Base-by-base conservation (phyloP, 1,140 invertebrate genomes). In the Psix sp. region DNA sequence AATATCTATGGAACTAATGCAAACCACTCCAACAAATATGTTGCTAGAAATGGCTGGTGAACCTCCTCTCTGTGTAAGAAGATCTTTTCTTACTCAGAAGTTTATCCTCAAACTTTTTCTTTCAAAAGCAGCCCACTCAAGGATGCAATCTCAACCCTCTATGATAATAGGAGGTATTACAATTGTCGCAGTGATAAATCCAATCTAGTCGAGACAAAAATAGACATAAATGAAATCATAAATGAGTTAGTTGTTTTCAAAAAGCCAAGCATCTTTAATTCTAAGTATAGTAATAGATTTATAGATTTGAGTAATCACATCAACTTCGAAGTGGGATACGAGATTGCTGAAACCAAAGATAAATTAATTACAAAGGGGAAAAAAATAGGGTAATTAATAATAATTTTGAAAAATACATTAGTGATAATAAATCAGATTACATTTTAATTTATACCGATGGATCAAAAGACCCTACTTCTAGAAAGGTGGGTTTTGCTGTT, bases 401-500 rank as follows among this genome's bases (percentile, higher is more conserved):
- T 7, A 49, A 49, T 9, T 49, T 49, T 21, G 17, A 49, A 3
- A 21, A 35, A 11, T 49, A 33, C 15, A 11, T 49, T 11, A 10
- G 11, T 35, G 6, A 20, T 6, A 18, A 35, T 13, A 35, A 35
- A 35, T 3, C 14, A 1, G 11, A 46, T 16, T 11, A 46, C 20
- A 46, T 14, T 5, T 18, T 31, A 9, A 29, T 46, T 46, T 35
- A 31, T n/a, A 49, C 45, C 5, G 45, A 49, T 21, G 31, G 29
- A n/a, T 49, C 45, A 5, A 18, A 15, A 11, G 31, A 49, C 14
- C 9, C n/a, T 14, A 14, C 3, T 0, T n/a, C 11, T 7, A n/a
- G 26, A 11, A 36, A 10, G 20, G 11, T 49, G 3, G 45, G 45
- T 14, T 49, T 49, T 36, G 45, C 21, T n/a, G 29, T 48, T n/a